Conservation (phyloP, 2,888 invertebrate species). For the Philhelius pedissequus region DNA sequence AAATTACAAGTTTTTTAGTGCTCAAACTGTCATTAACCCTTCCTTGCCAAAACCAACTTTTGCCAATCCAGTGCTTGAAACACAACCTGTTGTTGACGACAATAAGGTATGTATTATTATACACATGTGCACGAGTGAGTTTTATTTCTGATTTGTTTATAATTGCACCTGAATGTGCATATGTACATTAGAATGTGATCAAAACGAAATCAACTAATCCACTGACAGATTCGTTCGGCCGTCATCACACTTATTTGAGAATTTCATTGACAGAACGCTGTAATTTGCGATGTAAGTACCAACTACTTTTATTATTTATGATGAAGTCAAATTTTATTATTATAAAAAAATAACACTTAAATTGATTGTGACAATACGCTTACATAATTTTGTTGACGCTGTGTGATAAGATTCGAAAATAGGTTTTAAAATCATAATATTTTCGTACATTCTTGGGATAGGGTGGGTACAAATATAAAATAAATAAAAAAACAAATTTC, state of each 20-base stretch:
- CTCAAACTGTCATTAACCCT: conserved; percentile 12
- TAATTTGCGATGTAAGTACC: conserved; percentile 94
- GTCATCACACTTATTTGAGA: conserved; percentile 94
- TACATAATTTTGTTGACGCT: not conserved
- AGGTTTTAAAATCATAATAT: not conserved
- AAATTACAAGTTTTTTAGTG: conserved; percentile 12
- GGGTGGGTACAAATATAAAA: not conserved
- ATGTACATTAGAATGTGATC: not conserved
- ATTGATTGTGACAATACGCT: not conserved
- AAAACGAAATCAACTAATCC: conserved; percentile 71
- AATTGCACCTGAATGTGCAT: not conserved
- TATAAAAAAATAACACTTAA: not conserved
- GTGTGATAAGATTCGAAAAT: conserved; percentile 5
- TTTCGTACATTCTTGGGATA: not conserved
- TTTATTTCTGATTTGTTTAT: not conserved
- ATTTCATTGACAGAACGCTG: conserved; percentile 98
- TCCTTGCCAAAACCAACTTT: not conserved
- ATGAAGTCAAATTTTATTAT: not conserved
- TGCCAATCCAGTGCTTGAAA: conserved; percentile 4
- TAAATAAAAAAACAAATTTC: no score
- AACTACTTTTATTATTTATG: not conserved
- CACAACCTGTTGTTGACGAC: conserved; percentile 17
- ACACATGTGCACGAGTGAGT: not conserved
- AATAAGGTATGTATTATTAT: conserved; percentile 8
- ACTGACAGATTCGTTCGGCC: conserved; percentile 90